Evolutionary conservation across 1,140 invertebrate species (phyloP), one percentile per base, ranked within the genome.

Genomic region (Drosophila watanabei): DNA sequence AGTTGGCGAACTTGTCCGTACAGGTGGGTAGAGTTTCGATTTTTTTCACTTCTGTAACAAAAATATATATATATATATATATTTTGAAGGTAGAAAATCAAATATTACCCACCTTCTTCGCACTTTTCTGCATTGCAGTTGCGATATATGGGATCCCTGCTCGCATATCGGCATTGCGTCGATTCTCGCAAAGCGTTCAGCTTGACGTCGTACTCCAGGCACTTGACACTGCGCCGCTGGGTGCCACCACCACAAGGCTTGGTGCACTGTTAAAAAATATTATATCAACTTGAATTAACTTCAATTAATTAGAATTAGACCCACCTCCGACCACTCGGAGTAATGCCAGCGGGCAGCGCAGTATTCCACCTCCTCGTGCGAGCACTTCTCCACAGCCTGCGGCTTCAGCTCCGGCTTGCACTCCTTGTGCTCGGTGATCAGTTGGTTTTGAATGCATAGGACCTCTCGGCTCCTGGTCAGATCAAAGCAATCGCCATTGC

Each of bases 1-100:
- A 98, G 90, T 97, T 97, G 13, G 93, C 80, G 75, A 97, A 95
- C 80, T 94, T 95, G 91, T 98, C 97, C 49, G 94, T 94, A 83
- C 97, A 98, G 48, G 92, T 43, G 8, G 69, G 32, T 13, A 71
- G 49, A 51, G 77, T 57, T 52, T 93, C 86, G 60, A 89, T 88
- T 69, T 92, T 92, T 6, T 87, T 46, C 20, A 71, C 57, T 63
- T 93, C 78, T 60, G 60, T 30, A 56, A 43, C 57, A 28, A 18
- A 30, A 37, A n/a, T n/a, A n/a, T n/a, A n/a, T n/a, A n/a, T n/a
- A n/a, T 7, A n/a, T 7, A 28, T 11, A 41, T 32, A 28, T 11
- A 33, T 0, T 13, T 5, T 32, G 5, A 20, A 18, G 6, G 11
- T n/a, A n/a, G 4, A 20, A 4, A 24, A 7, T 48, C n/a, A 9